Percentiles rank a stretch among this genome's conserved stretches.
phyloP scores from a whole-genome alignment of 2,113 vertebrate genomes.

The Sinocyclocheilus anophthalmus region DNA sequence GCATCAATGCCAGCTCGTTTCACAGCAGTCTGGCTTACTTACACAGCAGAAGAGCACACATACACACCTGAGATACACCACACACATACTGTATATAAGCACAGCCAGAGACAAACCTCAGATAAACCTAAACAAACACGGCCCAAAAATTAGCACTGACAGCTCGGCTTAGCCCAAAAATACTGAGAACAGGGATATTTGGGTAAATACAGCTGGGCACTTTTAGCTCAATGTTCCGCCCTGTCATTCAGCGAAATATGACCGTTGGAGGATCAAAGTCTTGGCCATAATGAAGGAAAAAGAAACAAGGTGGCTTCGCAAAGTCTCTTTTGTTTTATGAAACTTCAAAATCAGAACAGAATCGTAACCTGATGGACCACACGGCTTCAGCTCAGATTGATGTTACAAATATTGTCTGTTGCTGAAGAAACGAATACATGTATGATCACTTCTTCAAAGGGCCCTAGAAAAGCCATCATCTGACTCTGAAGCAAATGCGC shows the following conservation, averaged over 20 bases:
- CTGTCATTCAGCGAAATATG: conserved; percentile 16
- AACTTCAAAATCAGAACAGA: conserved; percentile 2
- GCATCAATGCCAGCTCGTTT: conserved; percentile 1
- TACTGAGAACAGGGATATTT: conserved; percentile 5
- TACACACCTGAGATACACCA: conserved; percentile 9
- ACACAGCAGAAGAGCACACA: background rate
- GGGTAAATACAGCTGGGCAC: conserved; percentile 16
- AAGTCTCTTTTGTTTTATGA: background rate
- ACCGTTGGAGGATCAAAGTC: conserved; percentile 21
- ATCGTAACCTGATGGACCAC: conserved; percentile 19
- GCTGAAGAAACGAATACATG: background rate
- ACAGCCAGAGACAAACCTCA: background rate
- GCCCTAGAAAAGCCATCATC: background rate
- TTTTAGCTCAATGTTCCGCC: conserved; percentile 12
- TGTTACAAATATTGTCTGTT: background rate
- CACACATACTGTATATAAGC: background rate
- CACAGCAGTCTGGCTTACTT: background rate
- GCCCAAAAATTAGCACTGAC: background rate
- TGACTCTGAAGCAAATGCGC: background rate
- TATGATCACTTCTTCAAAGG: background rate
- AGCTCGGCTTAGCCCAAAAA: background rate
- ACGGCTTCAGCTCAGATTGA: background rate
- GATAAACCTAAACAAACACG: conserved; percentile 18
- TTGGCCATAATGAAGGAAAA: background rate
- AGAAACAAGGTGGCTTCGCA: background rate